A percentile compares a stretch with the other conserved stretches of the same genome.
Evolutionary conservation across 2,888 invertebrate species (phyloP).

Genomic region (Megaustenia siamemsis): DNA sequence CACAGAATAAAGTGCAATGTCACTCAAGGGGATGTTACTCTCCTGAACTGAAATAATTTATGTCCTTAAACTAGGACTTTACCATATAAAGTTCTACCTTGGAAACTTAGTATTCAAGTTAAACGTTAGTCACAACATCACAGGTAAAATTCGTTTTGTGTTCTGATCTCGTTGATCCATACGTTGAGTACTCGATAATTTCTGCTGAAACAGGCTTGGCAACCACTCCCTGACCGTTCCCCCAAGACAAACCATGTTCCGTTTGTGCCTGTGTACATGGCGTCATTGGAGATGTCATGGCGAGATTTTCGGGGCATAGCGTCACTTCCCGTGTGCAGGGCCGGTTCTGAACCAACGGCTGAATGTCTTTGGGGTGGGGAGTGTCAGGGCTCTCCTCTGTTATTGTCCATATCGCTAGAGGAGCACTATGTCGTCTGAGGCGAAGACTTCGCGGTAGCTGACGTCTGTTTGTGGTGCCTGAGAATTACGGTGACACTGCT

Average conservation of each 20-base stretch:
- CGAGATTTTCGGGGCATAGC: conserved; percentile 16
- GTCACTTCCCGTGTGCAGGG: not conserved
- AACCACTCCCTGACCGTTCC: not conserved
- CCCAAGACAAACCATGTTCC: not conserved
- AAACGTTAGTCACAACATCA: conserved; percentile 25
- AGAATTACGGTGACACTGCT: no score
- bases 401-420: conserved; percentile 58
- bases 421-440: conserved; percentile 56
- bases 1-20: no score
- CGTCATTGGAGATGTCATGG: conserved; percentile 34
- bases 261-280: not conserved
- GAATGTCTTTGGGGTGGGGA: conserved; percentile 19
- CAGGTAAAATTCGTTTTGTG: not conserved
- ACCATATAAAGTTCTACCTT: no score
- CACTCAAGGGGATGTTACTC: no score
- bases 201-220: not conserved
- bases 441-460: conserved; percentile 49
- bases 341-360: conserved; percentile 18
- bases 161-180: not conserved
- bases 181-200: not conserved
- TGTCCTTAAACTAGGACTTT: no score
- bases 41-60: no score
- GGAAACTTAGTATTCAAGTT: no score
- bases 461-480: conserved; percentile 45
- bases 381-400: conserved; percentile 54